phyloP scores from a whole-genome alignment of 2,888 invertebrate species.

The Malachius bipustulatus region DNA sequence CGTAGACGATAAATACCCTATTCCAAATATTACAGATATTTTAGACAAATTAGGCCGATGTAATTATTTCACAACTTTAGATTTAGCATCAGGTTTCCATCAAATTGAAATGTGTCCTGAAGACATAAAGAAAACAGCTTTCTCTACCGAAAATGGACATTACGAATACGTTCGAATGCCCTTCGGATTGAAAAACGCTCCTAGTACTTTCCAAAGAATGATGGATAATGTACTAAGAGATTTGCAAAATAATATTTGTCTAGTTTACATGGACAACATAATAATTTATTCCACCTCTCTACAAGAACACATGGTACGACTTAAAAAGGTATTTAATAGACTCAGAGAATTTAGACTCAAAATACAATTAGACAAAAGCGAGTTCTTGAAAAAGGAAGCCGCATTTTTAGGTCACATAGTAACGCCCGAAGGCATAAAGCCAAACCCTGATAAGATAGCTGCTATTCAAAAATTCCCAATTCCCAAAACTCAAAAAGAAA shows the following conservation, averaged over 20 bases:
- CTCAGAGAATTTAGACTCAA: too few species aligned
- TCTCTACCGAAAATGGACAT: neutral
- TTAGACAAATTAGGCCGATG: neutral
- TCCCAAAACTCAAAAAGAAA: too few species aligned
- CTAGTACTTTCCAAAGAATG: too few species aligned
- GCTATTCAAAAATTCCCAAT: too few species aligned
- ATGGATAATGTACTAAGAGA: too few species aligned
- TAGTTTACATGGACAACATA: neutral
- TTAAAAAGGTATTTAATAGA: neutral
- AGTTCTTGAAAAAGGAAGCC: too few species aligned
- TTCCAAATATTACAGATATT: neutral
- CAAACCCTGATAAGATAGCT: too few species aligned
- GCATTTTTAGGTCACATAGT: too few species aligned
- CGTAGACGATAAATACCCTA: too few species aligned
- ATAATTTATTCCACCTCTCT: neutral
- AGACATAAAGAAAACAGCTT: conserved; percentile 2
- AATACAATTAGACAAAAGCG: too few species aligned
- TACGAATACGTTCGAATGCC: neutral
- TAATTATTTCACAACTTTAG: neutral
- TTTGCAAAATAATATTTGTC: neutral
- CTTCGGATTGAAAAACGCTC: neutral
- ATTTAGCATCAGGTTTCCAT: conserved; percentile 1
- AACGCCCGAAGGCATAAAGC: too few species aligned
- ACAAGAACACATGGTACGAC: conserved; percentile 1
- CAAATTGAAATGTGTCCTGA: conserved; percentile 1